Evolutionary conservation across 2,888 invertebrate genomes (phyloP), one percentile per base, ranked within the genome.

Genomic region (Allygus modestus): DNA sequence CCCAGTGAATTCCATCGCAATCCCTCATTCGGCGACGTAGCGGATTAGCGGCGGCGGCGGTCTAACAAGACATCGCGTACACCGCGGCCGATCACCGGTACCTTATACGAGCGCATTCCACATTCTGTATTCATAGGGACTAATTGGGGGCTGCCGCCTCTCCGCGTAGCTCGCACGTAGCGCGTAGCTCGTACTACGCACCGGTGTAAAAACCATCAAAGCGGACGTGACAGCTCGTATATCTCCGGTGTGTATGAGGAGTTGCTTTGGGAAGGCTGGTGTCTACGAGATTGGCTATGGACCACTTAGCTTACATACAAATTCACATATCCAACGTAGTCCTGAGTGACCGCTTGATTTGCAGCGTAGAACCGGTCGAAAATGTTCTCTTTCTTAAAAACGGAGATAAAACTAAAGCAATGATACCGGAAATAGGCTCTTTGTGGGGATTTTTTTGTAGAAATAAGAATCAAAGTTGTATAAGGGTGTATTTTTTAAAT

Each of bases 81-180:
- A n/a, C n/a, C n/a, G n/a, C n/a, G n/a, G 33, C 71, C 33, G 41
- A 71, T 71, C 71, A 37, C 41, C 71, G 71, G 41, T 37, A 7
- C 71, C 71, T 41, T 71, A 71, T 71, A 71, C 9, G 71, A 7
- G 71, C 37, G 17, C 71, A 71, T 37, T 71, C 71, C 71, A 17
- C 71, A 37, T 20, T 71, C 71, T 71, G 71, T 71, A 71, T 71
- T 71, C 71, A 71, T 71, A 37, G 41, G 37, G 20, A 23, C 71
- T 71, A 71, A 71, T 71, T 71, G 71, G 71, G 71, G 41, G 41
- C 23, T 71, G 71, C 71, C 37, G 71, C 41, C 31, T 33, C 17
- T 31, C 28, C 31, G 23, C 26, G 20, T 17, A 69, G 31, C 28
- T 1, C 69, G 69, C 54, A 54, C 46, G 46, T 46, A 46, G 23